Base-by-base conservation (phyloP, 2,113 vertebrate species). In the Hydropotes inermis region DNA sequence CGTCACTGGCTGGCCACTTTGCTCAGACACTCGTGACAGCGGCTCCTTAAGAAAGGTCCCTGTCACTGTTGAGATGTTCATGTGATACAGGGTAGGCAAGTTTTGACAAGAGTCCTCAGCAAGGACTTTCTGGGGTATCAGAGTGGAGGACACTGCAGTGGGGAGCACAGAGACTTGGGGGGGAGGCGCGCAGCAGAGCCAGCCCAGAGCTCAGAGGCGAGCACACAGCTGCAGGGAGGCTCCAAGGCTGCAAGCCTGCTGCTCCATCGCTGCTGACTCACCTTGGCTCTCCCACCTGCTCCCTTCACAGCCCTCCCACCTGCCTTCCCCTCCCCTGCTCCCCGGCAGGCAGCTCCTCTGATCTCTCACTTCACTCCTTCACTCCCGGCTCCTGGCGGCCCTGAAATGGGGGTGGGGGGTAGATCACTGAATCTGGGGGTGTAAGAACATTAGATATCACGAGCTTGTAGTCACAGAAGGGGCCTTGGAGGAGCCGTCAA, bases 201-300 rank as follows among this genome's bases (percentile, higher is more conserved):
- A 8, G 52, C 52, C 81, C 9, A 2, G 52, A 36, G 57, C 89
- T 30, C 50, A 4, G 76, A 28, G 52, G 92, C 17, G 5, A 45
- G 74, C 52, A 1, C 25, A 0, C 36, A 30, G 92, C 57, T 79
- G 88, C 87, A 25, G 83, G n/a, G 27, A 54, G 36, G 78, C 86
- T 67, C 23, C 39, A 1, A 21, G 45, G 64, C 79, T 23, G 36
- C 10, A 60, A 12, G 23, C 64, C 58, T 9, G 43, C 82, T 64
- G 74, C 57, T 70, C 81, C 2, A 17, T 39, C 23, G 1, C 61
- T 1, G 91, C 93, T 98, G 97, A 98, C 97, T 98, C 97, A 98
- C 98, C 97, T 91, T 84, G 95, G 43, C 92, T 92, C 96, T 95
- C 95, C 98, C 98, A 98, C 97, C 98, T 97, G 98, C 39, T 96